phyloP scores from a whole-genome alignment of 2,113 vertebrate species.

The Chaenogobius annularis region DNA sequence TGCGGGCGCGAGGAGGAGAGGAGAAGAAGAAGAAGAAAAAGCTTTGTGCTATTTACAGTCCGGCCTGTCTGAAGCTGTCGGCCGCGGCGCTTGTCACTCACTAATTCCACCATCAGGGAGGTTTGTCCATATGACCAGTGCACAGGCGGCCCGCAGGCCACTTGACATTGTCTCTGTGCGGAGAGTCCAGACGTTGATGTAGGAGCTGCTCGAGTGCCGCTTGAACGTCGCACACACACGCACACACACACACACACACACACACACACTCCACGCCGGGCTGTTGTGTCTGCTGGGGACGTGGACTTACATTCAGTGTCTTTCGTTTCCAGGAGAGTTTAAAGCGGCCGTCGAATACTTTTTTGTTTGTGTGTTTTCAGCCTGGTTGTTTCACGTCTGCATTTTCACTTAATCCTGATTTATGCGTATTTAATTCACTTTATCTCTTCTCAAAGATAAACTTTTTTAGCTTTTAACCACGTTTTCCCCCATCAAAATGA shows the following conservation, averaged over 20 bases:
- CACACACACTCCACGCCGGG: not conserved
- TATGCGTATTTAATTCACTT: no score
- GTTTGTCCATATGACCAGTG: slow-evolving; percentile 81
- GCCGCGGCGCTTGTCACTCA: slow-evolving; percentile 76
- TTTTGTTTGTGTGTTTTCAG: no score
- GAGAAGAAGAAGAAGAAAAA: slow-evolving; percentile 8
- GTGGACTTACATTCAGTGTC: no score
- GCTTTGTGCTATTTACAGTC: slow-evolving; percentile 71
- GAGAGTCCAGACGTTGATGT: slow-evolving; percentile 74
- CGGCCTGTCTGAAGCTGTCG: slow-evolving; percentile 79
- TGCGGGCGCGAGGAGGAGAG: slow-evolving; percentile 65
- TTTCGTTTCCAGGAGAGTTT: no score
- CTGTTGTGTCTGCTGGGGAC: not conserved
- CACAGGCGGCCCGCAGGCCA: slow-evolving; percentile 72
- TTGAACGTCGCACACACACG: slow-evolving; percentile 56
- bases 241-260: no score
- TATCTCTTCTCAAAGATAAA: no score
- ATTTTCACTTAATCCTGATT: no score
- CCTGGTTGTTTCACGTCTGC: no score
- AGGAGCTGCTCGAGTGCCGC: slow-evolving; percentile 77
- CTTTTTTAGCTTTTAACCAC: no score
- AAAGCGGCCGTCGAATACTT: no score
- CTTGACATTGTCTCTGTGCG: slow-evolving; percentile 78
- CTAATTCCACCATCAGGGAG: slow-evolving; percentile 78
- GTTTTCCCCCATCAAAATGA: no score